Conservation (phyloP, 2,797 vertebrate genomes). For the Lates japonicus region DNA sequence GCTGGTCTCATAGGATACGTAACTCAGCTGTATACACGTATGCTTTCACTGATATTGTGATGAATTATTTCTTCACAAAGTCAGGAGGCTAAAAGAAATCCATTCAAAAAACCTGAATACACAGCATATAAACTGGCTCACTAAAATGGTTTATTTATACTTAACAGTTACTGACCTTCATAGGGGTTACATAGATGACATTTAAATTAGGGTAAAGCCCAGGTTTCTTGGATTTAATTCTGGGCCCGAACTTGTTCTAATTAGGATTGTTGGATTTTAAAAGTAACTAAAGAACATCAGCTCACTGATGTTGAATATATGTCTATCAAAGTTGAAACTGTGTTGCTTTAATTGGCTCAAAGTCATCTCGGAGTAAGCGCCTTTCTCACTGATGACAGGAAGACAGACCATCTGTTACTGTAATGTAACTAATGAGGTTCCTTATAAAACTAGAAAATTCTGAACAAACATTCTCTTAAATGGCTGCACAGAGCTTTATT, state of each 20-base stretch:
- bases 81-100: constrained; percentile 18
- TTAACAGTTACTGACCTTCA: neutral
- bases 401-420: constrained; percentile 22
- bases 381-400: constrained; percentile 12
- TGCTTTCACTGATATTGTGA: constrained; percentile 6
- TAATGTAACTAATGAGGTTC: constrained; percentile 18
- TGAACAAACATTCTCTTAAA: constrained; percentile 6
- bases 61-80: constrained; percentile 22
- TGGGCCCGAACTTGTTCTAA: neutral
- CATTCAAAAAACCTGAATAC: neutral
- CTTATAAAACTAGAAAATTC: constrained; percentile 8
- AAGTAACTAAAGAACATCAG: neutral
- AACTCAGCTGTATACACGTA: constrained; percentile 12
- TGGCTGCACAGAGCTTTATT: neutral
- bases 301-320: neutral
- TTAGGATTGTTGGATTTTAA: neutral
- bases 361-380: neutral
- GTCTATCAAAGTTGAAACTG: neutral
- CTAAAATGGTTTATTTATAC: neutral
- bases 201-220: constrained; percentile 11
- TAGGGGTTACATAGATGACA: neutral
- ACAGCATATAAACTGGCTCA: neutral
- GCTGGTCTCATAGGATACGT: constrained; percentile 22
- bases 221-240: neutral
- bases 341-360: constrained; percentile 24